Conservation (phyloP, 2,888 invertebrate genomes). For the Nomada hirtipes region DNA sequence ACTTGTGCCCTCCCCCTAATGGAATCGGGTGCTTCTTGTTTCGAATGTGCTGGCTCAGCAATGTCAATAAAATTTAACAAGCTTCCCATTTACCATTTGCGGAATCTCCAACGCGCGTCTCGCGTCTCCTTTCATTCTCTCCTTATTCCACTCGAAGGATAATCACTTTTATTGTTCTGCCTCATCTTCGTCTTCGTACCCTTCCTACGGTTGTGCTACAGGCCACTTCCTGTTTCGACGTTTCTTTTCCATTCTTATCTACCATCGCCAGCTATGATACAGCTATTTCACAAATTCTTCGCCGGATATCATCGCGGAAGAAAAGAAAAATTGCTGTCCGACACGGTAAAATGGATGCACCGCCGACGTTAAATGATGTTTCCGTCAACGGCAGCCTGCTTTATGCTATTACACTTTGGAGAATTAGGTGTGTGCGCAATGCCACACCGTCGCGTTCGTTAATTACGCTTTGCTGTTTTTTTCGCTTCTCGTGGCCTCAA, state of each 20-base stretch:
- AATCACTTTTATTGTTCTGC: conserved; percentile 67
- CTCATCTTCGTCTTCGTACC: conserved; percentile 47
- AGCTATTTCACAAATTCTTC: conserved; percentile 46
- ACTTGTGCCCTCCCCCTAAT: conserved; percentile 66
- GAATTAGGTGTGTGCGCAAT: too few relatives aligned
- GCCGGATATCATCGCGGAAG: conserved; percentile 34
- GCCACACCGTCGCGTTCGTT: not conserved
- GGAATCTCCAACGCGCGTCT: conserved; percentile 69
- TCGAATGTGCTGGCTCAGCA: conserved; percentile 71
- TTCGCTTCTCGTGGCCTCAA: conserved; percentile 12
- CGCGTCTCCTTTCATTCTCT: conserved; percentile 61
- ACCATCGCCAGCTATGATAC: conserved; percentile 41
- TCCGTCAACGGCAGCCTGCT: conserved; percentile 23
- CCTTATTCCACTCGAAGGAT: conserved; percentile 60
- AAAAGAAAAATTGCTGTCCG: conserved; percentile 18
- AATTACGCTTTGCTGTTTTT: conserved; percentile 10
- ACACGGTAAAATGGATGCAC: not conserved
- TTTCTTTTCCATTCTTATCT: conserved; percentile 32
- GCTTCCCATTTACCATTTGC: conserved; percentile 79
- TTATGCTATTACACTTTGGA: too few relatives aligned
- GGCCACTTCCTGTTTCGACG: conserved; percentile 53
- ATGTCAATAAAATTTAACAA: conserved; percentile 81
- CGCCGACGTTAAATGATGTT: conserved; percentile 40
- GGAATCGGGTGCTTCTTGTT: conserved; percentile 75
- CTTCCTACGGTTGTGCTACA: conserved; percentile 34